These are phyloP conservation scores for Carabus problematicus DNA, from an alignment of 2,888 invertebrate species.

Conservation along the genomic window DNA sequence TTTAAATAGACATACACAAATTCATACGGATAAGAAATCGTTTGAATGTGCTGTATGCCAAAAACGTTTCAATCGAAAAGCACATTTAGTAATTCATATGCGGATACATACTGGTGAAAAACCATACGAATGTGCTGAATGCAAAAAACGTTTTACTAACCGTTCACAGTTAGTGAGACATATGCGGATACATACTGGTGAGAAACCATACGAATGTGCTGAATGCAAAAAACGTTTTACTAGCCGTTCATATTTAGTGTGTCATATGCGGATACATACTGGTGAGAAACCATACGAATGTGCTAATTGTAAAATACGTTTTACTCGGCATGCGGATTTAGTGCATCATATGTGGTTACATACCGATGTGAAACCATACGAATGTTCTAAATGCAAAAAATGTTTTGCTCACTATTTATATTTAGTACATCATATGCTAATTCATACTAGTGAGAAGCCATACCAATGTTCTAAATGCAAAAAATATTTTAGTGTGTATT, in stretches of 20 bases:
- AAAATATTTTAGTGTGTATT: too few species aligned
- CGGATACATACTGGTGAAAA: background rate
- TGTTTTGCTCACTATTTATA: background rate
- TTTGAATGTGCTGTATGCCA: too few species aligned
- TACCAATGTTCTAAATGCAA: too few species aligned
- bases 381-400: background rate
- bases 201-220: background rate
- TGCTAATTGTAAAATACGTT: background rate
- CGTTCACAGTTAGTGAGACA: background rate
- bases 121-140: background rate
- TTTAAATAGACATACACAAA: too few species aligned
- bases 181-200: slow-evolving; percentile 6
- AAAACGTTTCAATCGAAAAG: too few species aligned
- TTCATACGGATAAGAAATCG: too few species aligned
- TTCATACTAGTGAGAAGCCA: too few species aligned
- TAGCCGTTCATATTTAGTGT: background rate
- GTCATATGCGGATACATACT: slow-evolving; percentile 2
- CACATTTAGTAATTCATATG: too few species aligned
- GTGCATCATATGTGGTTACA: background rate
- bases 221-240: background rate
- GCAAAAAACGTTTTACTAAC: background rate
- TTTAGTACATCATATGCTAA: background rate
- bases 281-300: slow-evolving; percentile 3
- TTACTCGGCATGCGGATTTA: background rate
- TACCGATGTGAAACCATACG: background rate